Evolutionary conservation across 2,888 invertebrate genomes (phyloP).

Genomic region (Elegia similella): DNA sequence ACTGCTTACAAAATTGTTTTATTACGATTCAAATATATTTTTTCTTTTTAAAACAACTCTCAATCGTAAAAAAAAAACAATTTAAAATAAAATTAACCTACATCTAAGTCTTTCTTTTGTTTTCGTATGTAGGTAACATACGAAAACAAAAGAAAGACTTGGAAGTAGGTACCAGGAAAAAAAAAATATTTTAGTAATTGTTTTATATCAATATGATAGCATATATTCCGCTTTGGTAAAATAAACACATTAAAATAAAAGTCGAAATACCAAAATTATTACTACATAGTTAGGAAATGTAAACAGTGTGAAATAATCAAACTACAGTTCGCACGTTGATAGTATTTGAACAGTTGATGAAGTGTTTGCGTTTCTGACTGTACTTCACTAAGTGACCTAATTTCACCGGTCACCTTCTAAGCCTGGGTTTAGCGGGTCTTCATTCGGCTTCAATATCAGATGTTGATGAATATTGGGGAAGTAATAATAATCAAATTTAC

Average conservation of each 20-base stretch:
- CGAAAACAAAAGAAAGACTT: too few relatives aligned
- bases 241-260: not conserved
- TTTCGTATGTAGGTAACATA: too few relatives aligned
- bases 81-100: too few relatives aligned
- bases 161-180: too few relatives aligned
- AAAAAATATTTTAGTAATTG: too few relatives aligned
- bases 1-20: too few relatives aligned
- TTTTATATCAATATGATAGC: not conserved
- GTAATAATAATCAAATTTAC: not conserved
- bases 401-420: conserved; percentile 45
- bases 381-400: conserved; percentile 39
- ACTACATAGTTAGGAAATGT: not conserved
- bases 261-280: not conserved
- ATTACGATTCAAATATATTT: too few relatives aligned
- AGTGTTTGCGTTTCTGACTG: conserved; percentile 1
- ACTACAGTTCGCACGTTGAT: not conserved
- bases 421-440: conserved; percentile 45
- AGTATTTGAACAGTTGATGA: conserved; percentile 11
- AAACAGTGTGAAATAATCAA: conserved; percentile 7
- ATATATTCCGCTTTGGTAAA: not conserved
- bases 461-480: conserved; percentile 15
- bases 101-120: too few relatives aligned
- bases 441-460: conserved; percentile 30
- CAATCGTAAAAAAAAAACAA: too few relatives aligned
- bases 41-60: too few relatives aligned